Evolutionary conservation across 2,888 invertebrate species (phyloP).

Genomic region (Muschampia plurimacula): DNA sequence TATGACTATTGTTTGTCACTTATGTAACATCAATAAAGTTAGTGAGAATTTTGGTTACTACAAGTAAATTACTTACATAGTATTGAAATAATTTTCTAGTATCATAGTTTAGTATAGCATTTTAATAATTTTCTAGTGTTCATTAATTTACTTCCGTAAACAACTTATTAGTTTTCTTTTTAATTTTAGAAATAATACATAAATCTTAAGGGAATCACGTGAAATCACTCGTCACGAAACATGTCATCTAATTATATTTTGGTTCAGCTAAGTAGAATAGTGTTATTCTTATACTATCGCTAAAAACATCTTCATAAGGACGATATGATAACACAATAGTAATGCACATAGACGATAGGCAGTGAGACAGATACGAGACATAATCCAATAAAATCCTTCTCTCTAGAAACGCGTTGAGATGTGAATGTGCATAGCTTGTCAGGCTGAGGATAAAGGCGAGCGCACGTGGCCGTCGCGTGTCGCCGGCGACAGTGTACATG

Average conservation of each 20-base stretch:
- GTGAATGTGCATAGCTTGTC: conserved; percentile 75
- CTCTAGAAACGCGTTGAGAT: conserved; percentile 64
- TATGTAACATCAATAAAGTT: too few species aligned
- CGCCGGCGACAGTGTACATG: conserved; percentile 40
- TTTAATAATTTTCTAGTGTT: too few species aligned
- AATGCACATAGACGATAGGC: background rate
- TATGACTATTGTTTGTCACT: background rate
- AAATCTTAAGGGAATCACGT: too few species aligned
- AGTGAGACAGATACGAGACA: conserved; percentile 40
- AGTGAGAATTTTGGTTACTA: too few species aligned
- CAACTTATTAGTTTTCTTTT: too few species aligned
- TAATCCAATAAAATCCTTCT: conserved; percentile 73
- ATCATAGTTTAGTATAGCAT: too few species aligned
- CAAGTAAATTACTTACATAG: too few species aligned
- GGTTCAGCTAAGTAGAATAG: background rate
- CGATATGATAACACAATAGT: background rate
- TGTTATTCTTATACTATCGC: background rate
- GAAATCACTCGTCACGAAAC: too few species aligned
- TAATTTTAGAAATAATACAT: too few species aligned
- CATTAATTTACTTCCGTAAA: too few species aligned
- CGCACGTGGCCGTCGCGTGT: conserved; percentile 79
- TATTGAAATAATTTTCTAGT: too few species aligned
- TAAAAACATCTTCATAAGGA: background rate
- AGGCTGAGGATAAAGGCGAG: conserved; percentile 70
- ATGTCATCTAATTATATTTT: too few species aligned